Base-by-base conservation (phyloP, 2,113 vertebrate species). In the Calidris pugnax region DNA sequence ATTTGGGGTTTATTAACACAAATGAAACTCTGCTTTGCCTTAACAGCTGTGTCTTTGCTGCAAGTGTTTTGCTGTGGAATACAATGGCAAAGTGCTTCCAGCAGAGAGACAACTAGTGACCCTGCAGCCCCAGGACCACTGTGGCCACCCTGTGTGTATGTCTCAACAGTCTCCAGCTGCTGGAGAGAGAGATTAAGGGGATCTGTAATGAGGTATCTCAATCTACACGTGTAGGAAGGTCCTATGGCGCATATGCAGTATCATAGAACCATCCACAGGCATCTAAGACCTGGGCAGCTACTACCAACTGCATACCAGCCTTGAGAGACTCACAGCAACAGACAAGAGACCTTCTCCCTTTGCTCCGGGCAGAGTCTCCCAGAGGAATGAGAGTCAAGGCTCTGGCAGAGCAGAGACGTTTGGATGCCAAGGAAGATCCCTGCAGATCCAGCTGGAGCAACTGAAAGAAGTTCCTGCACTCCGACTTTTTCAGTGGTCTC, bases 371-470 rank as follows among this genome's bases (percentile, higher is more conserved):
- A 79, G 30, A 43, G 26, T 28, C 35, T 69, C 76, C 48, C 14
- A 83, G 24, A 39, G n/a, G 9, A 83, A 88, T 26, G 19, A 68
- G 48, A 43, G 48, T 56, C 77, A 51, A 48, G 19, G 48, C 57
- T 72, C 74, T 48, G 72, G 37, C 66, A 85, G 14, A 72, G 59
- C 76, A 64, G 69, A 87, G 19, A 35, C 0, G 0, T 78, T 72
- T 35, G 78, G 50, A 64, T 85, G 73, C 33, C 59, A 80, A 67
- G 57, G 60, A 74, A 72, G 24, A 95, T 51, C 64, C 47, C 62
- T 84, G 69, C 73, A 95, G 87, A 91, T 75, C 73, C 74, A 94
- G 84, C 66, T 87, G 89, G 48, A 92, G 89, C 41, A 77, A 85
- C 6, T 48, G 21, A 39, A 71, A 56, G 60, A 91, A 56, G 69